Conservation (phyloP, 37 sponge, comb jelly and placozoan species). For the Aphrocallistes beatrix region DNA sequence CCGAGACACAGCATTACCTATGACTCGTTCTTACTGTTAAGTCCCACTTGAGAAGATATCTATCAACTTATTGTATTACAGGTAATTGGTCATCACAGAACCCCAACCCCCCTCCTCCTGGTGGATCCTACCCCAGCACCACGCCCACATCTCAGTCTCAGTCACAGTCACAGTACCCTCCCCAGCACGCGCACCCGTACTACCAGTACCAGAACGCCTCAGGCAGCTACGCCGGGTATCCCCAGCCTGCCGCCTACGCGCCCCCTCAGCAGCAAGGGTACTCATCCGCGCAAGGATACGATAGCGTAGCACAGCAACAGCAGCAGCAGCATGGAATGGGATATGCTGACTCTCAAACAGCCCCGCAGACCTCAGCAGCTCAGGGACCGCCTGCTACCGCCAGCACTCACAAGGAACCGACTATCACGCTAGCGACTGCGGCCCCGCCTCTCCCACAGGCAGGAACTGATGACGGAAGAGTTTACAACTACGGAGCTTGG, state of each 20-base stretch:
- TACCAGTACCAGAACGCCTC: not conserved
- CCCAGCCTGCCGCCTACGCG: not conserved
- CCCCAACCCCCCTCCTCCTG: not conserved
- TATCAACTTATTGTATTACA: too few species aligned
- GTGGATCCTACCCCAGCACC: not conserved
- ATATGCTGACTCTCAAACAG: not conserved
- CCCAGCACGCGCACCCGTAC: not conserved
- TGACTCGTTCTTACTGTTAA: too few species aligned
- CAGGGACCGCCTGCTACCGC: not conserved
- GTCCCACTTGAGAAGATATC: too few species aligned
- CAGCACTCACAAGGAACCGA: not conserved
- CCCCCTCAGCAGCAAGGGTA: too few species aligned
- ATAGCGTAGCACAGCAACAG: not conserved
- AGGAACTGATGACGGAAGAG: not conserved
- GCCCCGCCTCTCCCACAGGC: not conserved
- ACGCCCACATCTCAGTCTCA: not conserved
- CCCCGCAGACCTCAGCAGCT: not conserved
- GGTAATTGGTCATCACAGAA: not conserved
- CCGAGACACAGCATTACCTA: too few species aligned
- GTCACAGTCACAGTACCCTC: too few species aligned
- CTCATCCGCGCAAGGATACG: not conserved
- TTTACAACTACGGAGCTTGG: slow-evolving; percentile 5
- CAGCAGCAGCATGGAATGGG: not conserved
- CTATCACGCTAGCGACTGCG: not conserved
- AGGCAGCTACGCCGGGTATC: not conserved